Base-by-base conservation (phyloP, 2,113 vertebrate genomes). In the Morphnarchus princeps region DNA sequence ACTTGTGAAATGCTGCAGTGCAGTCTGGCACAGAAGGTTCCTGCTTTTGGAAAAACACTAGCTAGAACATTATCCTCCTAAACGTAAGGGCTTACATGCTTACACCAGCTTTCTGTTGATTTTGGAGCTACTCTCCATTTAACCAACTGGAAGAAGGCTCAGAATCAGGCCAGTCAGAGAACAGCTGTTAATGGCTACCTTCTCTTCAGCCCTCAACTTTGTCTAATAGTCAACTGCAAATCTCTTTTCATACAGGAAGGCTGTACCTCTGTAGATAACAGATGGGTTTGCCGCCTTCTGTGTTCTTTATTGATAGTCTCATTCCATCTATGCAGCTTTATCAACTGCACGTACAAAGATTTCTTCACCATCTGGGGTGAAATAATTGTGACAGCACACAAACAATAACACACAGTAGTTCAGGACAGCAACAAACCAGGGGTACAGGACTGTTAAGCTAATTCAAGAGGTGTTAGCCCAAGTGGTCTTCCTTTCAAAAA, bases 401-500 rank as follows among this genome's bases (percentile, higher is more conserved):
- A 73, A 96, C 81, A 93, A 2, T 47, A 90, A 61, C 84, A 87
- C 87, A 93, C 78, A 82, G 76, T 31, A 79, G 43, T 89, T 85
- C 66, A 95, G 57, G 73, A 89, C 89, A 96, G 87, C 94, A 96
- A 89, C 83, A 94, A 89, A 91, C 36, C 54, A 82, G 87, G 92
- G 96, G 91, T 95, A 90, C 82, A 93, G 91, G 95, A 96, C 94
- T 91, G 89, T 82, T 94, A 38, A 76, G 90, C 91, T 95, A 92
- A 93, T 95, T 93, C 70, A 94, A n/a, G 90, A 86, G 82, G 73
- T 50, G 17, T 71, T 42, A 80, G 62, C 87, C 74, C 87, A 85
- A 85, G 74, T 16, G 10, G 40, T 40, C 66, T 70, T 93, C 74
- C 47, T 90, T 89, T 77, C 61, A 65, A 82, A 58, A 72, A 93